Base-by-base conservation (phyloP, 2,888 invertebrate genomes). In the Molorchus minor region DNA sequence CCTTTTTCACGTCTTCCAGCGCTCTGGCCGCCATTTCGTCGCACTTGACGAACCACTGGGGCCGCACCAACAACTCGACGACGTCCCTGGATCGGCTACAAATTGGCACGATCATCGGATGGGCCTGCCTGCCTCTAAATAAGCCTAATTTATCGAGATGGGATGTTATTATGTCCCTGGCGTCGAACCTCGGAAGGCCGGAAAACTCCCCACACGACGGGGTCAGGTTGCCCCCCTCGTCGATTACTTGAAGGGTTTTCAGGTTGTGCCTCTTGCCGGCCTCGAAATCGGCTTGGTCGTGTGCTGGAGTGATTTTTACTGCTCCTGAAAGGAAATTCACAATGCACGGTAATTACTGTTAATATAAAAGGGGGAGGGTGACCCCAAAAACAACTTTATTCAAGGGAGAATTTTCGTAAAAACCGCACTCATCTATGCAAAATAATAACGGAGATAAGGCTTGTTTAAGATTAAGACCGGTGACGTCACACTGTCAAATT, bases 241-340 rank as follows among this genome's bases (percentile, higher is more conserved):
- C 91, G 62, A 99, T 89, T 56, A 98, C 92, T 30, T 90, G 95
- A 65, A 98, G 85, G 77, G 93, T 92, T 0, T 91, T 89, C 62
- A 99, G 82, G 66, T 89, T 87, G 79, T 96, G 95, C 4, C 96
- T 86, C 75, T 93, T 91, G 30, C 94, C 98, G 38, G 96, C 91
- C 75, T 97, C 97, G 79, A 97, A 99, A 83, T 99, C 99, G 75
- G 94, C 94, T 29, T 89, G 92, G 80, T 99, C 98, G 80, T 99
- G 99, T 1, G 96, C 98, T 0, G 99, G 98, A 1, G 98, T 98
- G 61, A 99, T 94, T 83, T 99, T 99, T 0, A 99, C 99, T 59
- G 97, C 98, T 69, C 98, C 94, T 91, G 65, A 12, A 47, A 45
- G n/a, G n/a, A n/a, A n/a, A n/a, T n/a, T n/a, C n/a, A n/a, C n/a